These are phyloP conservation scores for Brachionus plicatilis DNA, from an alignment of 1,140 invertebrate species.

Conservation along the genomic window DNA sequence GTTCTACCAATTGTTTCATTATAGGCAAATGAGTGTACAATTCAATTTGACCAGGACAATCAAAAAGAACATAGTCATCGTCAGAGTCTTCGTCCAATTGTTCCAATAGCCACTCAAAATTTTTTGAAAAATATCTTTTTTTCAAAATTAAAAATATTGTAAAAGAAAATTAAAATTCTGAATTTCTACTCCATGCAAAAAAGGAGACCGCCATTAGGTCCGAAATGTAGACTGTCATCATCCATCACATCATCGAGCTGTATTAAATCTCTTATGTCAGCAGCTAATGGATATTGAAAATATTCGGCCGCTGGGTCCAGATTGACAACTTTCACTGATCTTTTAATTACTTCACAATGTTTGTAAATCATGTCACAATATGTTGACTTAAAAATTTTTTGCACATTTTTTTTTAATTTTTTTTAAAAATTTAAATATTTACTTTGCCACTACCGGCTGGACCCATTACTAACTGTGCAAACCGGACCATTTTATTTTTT, in stretches of 20 bases:
- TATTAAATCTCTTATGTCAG: slow-evolving; percentile 87
- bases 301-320: slow-evolving; percentile 93
- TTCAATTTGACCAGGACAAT: slow-evolving; percentile 98
- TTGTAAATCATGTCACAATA: slow-evolving; percentile 83
- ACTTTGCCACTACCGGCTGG: slow-evolving; percentile 87
- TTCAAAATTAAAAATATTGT: slow-evolving; percentile 47
- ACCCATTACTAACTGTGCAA: slow-evolving; percentile 87
- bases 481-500: slow-evolving; percentile 58
- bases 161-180: slow-evolving; percentile 55
- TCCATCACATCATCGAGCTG: slow-evolving; percentile 93
- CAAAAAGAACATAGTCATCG: slow-evolving; percentile 74
- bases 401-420: not conserved
- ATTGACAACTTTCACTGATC: slow-evolving; percentile 81
- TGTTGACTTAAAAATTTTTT: slow-evolving; percentile 66
- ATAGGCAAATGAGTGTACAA: slow-evolving; percentile 90
- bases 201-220: slow-evolving; percentile 91
- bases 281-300: slow-evolving; percentile 80
- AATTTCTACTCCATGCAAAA: slow-evolving; percentile 76
- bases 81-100: slow-evolving; percentile 68
- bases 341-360: slow-evolving; percentile 69
- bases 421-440: slow-evolving; percentile 53
- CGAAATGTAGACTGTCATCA: slow-evolving; percentile 85
- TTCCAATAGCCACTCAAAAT: slow-evolving; percentile 82
- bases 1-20: slow-evolving; percentile 73
- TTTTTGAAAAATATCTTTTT: slow-evolving; percentile 71